These are phyloP conservation scores for Todus mexicanus DNA, from an alignment of 2,797 vertebrate species.

Conservation along the genomic window DNA sequence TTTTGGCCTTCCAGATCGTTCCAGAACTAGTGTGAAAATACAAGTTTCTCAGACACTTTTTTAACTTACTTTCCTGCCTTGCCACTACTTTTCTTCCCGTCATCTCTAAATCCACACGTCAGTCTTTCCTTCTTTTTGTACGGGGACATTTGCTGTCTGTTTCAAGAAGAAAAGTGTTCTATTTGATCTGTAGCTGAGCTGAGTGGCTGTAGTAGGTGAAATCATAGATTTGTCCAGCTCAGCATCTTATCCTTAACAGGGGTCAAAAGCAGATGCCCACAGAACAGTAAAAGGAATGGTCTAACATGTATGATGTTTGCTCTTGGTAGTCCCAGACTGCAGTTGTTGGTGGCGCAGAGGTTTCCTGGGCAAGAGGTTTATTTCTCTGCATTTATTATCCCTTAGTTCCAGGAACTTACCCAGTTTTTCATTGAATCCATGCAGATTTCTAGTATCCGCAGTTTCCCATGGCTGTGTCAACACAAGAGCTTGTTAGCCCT, in stretches of 20 bases:
- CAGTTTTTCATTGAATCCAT: background rate
- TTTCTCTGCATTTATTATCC: background rate
- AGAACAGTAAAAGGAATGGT: background rate
- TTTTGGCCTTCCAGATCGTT: background rate
- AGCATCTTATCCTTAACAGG: background rate
- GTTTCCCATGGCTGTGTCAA: background rate
- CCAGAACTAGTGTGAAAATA: background rate
- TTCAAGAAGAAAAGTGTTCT: background rate
- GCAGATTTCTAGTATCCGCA: background rate
- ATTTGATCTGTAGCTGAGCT: background rate
- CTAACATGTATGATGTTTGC: background rate
- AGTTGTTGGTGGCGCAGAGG: background rate
- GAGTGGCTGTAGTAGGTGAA: background rate
- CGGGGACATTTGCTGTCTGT: background rate
- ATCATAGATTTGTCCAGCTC: background rate
- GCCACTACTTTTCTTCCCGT: background rate
- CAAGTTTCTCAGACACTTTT: background rate
- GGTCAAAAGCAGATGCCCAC: background rate
- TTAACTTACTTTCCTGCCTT: background rate
- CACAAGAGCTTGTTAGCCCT: background rate
- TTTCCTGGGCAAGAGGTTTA: background rate
- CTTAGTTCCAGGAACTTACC: background rate
- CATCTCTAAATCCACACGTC: background rate
- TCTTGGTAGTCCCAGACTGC: background rate
- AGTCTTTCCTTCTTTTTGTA: background rate